Percentiles rank a stretch among this genome's conserved stretches.
phyloP scores from a whole-genome alignment of 2,797 vertebrate genomes.

The Linurgus olivaceus region DNA sequence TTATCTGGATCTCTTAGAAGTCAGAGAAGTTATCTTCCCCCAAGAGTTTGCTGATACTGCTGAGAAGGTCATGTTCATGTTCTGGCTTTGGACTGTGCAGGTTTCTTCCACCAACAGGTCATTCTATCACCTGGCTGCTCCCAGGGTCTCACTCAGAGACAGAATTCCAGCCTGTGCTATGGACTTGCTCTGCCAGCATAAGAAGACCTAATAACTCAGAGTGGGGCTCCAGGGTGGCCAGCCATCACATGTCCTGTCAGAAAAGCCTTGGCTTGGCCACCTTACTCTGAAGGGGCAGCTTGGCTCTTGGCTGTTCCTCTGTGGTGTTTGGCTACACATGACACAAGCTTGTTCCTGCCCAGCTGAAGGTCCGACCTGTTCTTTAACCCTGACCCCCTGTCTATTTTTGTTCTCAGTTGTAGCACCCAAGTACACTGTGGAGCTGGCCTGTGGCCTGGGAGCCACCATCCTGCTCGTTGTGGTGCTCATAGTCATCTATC shows the following conservation, averaged over 20 bases:
- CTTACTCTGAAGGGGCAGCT: background rate
- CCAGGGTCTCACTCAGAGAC: background rate
- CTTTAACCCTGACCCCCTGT: background rate
- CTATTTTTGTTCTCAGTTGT: slow-evolving; percentile 31
- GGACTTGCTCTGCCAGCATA: background rate
- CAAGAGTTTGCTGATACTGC: background rate
- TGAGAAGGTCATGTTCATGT: background rate
- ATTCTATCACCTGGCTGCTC: background rate
- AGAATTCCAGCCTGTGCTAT: background rate
- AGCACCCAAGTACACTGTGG: slow-evolving; percentile 81
- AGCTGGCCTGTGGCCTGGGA: slow-evolving; percentile 88
- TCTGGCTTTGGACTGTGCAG: background rate
- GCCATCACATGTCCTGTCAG: background rate
- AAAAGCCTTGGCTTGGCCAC: background rate
- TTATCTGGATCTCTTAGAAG: background rate
- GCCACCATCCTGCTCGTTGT: slow-evolving; percentile 84
- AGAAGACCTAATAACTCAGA: background rate
- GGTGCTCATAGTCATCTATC: slow-evolving; percentile 87
- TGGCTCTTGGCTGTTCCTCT: background rate
- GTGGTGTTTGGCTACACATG: background rate
- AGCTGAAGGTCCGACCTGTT: background rate
- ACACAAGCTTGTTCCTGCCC: background rate
- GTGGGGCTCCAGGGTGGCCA: background rate
- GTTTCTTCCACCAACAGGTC: background rate
- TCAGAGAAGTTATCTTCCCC: background rate